Percentiles rank a stretch among this genome's conserved stretches.
Evolutionary conservation across 2,888 invertebrate species (phyloP).

Genomic region (Metopia argyrocephala): DNA sequence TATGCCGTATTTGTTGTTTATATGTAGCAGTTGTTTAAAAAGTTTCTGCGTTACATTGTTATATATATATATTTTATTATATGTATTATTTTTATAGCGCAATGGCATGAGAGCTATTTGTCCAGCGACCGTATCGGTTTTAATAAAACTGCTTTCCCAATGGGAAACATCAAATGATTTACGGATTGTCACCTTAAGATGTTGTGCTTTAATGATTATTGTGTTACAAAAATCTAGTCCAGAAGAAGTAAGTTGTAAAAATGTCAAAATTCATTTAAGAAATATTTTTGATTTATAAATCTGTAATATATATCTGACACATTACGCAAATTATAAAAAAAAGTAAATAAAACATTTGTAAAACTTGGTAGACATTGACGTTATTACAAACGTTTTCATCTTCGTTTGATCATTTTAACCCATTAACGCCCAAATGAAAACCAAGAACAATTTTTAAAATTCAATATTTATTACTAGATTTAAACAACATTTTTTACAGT

Average conservation of each 20-base stretch:
- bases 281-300: not conserved
- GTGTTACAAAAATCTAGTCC: slow-evolving; percentile 81
- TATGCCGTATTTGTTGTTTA: not conserved
- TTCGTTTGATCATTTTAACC: too few relatives aligned
- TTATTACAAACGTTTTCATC: too few relatives aligned
- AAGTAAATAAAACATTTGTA: too few relatives aligned
- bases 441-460: too few relatives aligned
- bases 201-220: slow-evolving; percentile 80
- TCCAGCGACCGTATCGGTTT: slow-evolving; percentile 81
- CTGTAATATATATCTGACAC: too few relatives aligned
- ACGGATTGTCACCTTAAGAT: slow-evolving; percentile 79
- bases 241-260: slow-evolving; percentile 78
- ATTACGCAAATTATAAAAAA: too few relatives aligned
- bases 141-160: slow-evolving; percentile 80
- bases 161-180: slow-evolving; percentile 77
- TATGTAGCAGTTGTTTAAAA: not conserved
- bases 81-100: slow-evolving; percentile 72
- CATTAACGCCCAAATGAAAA: too few relatives aligned
- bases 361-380: too few relatives aligned
- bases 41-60: slow-evolving; percentile 3
- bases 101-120: slow-evolving; percentile 82
- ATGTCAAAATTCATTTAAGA: not conserved
- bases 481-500: too few relatives aligned
- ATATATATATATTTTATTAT: not conserved
- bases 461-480: too few relatives aligned